Evolutionary conservation across 2,797 vertebrate species (phyloP).

Genomic region (Chromobotia macracanthus): DNA sequence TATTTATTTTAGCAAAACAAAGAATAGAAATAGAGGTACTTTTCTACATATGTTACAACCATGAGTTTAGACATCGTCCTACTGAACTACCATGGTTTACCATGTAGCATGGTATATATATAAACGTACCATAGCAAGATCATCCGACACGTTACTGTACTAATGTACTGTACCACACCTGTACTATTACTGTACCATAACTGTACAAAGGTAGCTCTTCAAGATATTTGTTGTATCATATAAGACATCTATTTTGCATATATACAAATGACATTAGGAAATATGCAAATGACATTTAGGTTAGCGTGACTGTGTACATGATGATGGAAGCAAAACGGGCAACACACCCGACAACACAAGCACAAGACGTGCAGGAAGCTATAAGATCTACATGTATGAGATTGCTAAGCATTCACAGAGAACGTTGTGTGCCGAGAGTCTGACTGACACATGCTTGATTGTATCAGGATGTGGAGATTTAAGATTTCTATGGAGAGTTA

Average conservation of each 20-base stretch:
- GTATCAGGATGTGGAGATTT: not conserved
- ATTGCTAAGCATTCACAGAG: slow-evolving; percentile 51
- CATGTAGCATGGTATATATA: no score
- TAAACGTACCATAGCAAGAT: no score
- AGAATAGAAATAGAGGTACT: no score
- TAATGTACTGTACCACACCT: no score
- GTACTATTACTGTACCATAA: no score
- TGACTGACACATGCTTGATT: slow-evolving; percentile 11
- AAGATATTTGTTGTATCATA: slow-evolving; percentile 54
- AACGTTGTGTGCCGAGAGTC: slow-evolving; percentile 3
- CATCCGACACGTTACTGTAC: no score
- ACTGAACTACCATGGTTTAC: no score
- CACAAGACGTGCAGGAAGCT: slow-evolving; percentile 24
- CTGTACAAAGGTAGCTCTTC: slow-evolving; percentile 25
- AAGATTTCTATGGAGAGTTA: no score
- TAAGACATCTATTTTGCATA: slow-evolving; percentile 48
- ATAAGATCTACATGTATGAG: slow-evolving; percentile 52
- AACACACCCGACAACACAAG: slow-evolving; percentile 49
- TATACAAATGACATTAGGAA: no score
- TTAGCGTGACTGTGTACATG: slow-evolving; percentile 72
- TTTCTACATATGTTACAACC: no score
- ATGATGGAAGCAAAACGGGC: slow-evolving; percentile 44
- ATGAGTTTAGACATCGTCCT: no score
- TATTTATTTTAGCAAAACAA: no score
- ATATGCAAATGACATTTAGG: slow-evolving; percentile 80